Evolutionary conservation across 2,113 vertebrate species (phyloP).

Genomic region (Sitta europaea): DNA sequence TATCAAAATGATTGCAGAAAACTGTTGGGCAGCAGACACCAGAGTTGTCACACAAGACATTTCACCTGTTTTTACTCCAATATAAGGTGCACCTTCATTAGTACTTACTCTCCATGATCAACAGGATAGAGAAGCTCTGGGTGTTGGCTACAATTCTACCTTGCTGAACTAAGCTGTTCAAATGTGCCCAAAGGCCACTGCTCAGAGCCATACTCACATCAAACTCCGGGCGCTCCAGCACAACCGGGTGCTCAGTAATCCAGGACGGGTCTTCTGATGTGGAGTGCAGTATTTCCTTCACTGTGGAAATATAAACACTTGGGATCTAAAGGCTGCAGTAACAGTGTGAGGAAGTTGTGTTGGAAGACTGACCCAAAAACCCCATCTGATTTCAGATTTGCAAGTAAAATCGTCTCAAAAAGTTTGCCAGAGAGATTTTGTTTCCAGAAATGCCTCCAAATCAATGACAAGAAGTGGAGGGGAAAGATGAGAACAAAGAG

Average conservation of each 20-base stretch:
- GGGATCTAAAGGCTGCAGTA: neutral
- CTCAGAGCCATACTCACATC: conserved; percentile 58
- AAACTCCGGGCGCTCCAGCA: neutral
- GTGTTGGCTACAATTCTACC: neutral
- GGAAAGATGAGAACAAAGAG: neutral
- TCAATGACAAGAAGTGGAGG: neutral
- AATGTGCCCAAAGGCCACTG: neutral
- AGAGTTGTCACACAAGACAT: neutral
- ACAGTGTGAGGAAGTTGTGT: neutral
- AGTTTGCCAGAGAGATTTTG: neutral
- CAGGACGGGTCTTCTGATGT: conserved; percentile 50
- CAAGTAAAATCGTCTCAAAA: neutral
- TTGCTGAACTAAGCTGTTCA: neutral
- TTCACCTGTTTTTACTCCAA: neutral
- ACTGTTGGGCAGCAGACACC: neutral
- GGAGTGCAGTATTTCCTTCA: conserved; percentile 65
- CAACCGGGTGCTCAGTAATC: conserved; percentile 57
- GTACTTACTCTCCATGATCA: neutral
- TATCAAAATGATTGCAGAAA: neutral
- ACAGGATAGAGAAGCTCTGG: neutral
- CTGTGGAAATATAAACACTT: conserved; percentile 53
- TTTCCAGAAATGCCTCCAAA: neutral
- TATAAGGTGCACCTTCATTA: neutral
- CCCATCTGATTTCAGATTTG: neutral
- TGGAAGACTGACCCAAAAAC: neutral